Conservation (phyloP, 1,140 invertebrate species). For the Drosophila nasuta region DNA sequence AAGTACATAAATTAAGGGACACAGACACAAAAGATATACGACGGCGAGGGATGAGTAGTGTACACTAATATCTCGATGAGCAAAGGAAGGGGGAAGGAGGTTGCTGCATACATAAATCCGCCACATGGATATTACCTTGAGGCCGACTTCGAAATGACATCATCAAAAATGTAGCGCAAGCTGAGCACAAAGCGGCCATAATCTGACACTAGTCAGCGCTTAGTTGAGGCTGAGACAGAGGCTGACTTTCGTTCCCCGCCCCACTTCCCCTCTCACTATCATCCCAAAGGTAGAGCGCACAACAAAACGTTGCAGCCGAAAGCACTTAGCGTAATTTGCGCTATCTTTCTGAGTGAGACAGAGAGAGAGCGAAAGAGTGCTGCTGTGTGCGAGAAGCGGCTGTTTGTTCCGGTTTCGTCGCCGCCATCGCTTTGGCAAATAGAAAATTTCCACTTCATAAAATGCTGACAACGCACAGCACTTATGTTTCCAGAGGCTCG, state of each 20-base stretch:
- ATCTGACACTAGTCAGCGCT: conserved; percentile 78
- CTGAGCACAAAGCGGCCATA: conserved; percentile 76
- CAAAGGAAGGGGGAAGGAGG: neutral
- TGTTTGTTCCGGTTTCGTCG: conserved; percentile 77
- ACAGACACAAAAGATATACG: conserved; percentile 22
- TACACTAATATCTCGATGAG: neutral
- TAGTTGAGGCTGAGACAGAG: conserved; percentile 54
- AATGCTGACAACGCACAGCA: conserved; percentile 76
- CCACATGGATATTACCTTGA: conserved; percentile 71
- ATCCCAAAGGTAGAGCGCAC: conserved; percentile 52
- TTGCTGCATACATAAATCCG: conserved; percentile 58
- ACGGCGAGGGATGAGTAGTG: neutral
- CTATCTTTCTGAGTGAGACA: conserved; percentile 37
- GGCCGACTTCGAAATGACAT: conserved; percentile 75
- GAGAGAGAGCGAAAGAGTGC: conserved; percentile 5
- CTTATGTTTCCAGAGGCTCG: conserved; percentile 61
- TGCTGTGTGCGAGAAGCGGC: conserved; percentile 34
- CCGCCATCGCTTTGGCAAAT: conserved; percentile 72
- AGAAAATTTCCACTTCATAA: conserved; percentile 80
- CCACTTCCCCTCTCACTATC: neutral
- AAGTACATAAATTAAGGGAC: conserved; percentile 66
- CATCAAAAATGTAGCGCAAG: conserved; percentile 76
- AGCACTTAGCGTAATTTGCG: conserved; percentile 81
- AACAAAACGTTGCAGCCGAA: conserved; percentile 69
- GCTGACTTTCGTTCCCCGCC: neutral